Evolutionary conservation across 1,140 invertebrate species (phyloP).

Genomic region (Hyles vespertilio): DNA sequence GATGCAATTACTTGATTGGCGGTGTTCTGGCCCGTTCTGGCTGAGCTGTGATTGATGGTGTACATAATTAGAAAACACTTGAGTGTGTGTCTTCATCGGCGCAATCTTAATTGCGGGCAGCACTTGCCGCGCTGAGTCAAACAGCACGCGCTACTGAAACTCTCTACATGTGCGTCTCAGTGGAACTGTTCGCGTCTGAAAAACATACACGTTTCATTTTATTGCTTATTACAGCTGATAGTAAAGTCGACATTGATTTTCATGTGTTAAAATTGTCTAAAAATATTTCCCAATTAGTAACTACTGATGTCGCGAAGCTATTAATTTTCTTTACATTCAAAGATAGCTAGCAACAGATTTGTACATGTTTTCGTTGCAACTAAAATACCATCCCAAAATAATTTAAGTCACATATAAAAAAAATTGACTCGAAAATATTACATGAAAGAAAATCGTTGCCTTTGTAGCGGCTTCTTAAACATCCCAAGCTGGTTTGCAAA

Average conservation of each 20-base stretch:
- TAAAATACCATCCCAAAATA: too few species aligned
- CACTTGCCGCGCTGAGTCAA: slow-evolving; percentile 68
- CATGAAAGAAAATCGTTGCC: too few species aligned
- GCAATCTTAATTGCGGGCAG: slow-evolving; percentile 69
- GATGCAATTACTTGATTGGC: slow-evolving; percentile 75
- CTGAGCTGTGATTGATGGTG: slow-evolving; percentile 66
- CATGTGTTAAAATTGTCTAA: too few species aligned
- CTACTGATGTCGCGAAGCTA: too few species aligned
- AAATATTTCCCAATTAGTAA: too few species aligned
- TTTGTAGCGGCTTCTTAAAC: slow-evolving; percentile 15
- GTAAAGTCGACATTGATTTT: too few species aligned
- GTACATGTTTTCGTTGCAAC: too few species aligned
- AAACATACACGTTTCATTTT: not conserved
- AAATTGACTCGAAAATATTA: too few species aligned
- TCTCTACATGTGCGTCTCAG: not conserved
- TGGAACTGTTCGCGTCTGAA: not conserved
- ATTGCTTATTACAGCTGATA: too few species aligned
- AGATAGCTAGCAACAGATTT: too few species aligned
- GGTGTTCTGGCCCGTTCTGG: slow-evolving; percentile 59
- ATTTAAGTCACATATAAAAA: too few species aligned
- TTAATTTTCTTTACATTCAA: too few species aligned
- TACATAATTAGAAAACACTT: slow-evolving; percentile 75
- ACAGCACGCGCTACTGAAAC: slow-evolving; percentile 39
- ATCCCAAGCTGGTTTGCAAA: slow-evolving; percentile 65
- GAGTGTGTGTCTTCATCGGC: slow-evolving; percentile 69